Base-by-base conservation (phyloP, 1,140 invertebrate species). In the Triops longicaudatus region DNA sequence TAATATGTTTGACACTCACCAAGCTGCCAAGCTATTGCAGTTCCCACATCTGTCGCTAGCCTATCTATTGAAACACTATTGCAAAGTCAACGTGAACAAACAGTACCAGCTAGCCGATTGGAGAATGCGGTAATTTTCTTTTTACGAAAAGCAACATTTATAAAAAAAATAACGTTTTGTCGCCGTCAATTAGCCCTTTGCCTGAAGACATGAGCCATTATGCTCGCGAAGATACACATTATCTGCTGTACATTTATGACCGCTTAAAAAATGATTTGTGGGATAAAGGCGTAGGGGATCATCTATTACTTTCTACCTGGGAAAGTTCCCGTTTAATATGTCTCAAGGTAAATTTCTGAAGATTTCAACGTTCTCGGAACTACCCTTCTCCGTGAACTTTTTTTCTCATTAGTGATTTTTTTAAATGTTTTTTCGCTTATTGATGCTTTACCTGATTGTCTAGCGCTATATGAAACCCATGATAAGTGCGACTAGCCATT, bases 1-100 rank as follows among this genome's bases (percentile, higher is more conserved):
- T 0, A 98, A 98, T 81, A 91, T 99, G 90, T 98, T 99, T 84
- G 98, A 99, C 83, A 99, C 97, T 0, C 89, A 95, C 83, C 90
- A 93, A 81, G 97, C 96, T 0, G 90, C 95, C 0, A 89, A 91
- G 79, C 85, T 89, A 0, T 85, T 99, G 0, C 87, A 89, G n/a
- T 87, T 93, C 79, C 85, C 89, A 0, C 88, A 89, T 41, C 86
- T 91, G 3, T 95, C 93, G 26, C 86, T 99, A 28, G 89, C 91
- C 0, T 90, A 91, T 84, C 84, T 99, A 2, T 83, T 99, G 10
- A 87, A 90, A 79, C 85, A 87, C 63, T 97, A 94, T 83, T 96
- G 95, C 82, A 85, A 89, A 26, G 85, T 97, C 14, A 85, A 90
- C 79, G 87, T 91, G 1, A 91, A 98, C 81, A 99, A 99, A 85